Evolutionary conservation across 2,113 vertebrate genomes (phyloP).

Genomic region (Urocolius indicus): DNA sequence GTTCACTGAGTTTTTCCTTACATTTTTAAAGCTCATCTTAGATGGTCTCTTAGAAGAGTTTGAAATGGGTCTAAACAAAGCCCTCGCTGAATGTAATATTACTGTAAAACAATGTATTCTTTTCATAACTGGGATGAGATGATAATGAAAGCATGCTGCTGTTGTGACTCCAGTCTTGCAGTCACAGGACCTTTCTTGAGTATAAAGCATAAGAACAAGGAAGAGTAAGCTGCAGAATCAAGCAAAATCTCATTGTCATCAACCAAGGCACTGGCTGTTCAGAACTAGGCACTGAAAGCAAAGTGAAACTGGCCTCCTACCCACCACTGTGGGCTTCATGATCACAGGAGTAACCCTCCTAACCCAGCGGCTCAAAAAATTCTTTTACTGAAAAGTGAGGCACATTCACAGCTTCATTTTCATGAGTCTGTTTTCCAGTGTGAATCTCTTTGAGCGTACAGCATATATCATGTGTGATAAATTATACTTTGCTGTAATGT

Average conservation of each 20-base stretch:
- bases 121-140: constrained; percentile 10
- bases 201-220: neutral
- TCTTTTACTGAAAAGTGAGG: neutral
- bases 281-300: neutral
- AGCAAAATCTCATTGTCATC: neutral
- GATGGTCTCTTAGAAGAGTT: neutral
- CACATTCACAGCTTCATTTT: neutral
- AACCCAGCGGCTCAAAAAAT: neutral
- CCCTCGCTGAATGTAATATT: neutral
- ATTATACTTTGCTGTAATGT: constrained; percentile 77
- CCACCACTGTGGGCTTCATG: neutral
- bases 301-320: neutral
- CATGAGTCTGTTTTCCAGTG: constrained; percentile 8
- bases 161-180: neutral
- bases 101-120: neutral
- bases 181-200: neutral
- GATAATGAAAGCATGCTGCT: neutral
- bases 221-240: neutral
- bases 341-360: neutral
- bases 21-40: neutral
- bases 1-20: neutral
- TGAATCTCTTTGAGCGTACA: constrained; percentile 54
- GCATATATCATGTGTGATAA: constrained; percentile 72
- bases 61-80: constrained; percentile 28
- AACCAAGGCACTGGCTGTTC: neutral